Base-by-base conservation (phyloP, 2,888 invertebrate genomes). In the Orchesella flavescens region DNA sequence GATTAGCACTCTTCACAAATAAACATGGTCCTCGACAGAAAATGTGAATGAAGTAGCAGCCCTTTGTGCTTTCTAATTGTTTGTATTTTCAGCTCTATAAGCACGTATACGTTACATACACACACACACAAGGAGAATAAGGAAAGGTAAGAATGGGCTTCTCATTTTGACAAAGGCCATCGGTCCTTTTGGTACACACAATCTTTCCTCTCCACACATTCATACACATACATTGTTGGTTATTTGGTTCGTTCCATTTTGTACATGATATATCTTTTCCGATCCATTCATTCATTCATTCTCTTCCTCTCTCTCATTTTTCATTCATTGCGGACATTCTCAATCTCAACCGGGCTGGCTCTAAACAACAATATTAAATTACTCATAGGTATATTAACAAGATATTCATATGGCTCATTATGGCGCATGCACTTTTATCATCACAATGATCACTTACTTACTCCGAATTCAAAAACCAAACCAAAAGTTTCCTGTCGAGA, bases 301-400 rank as follows among this genome's bases (percentile, higher is more conserved):
- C 46, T 49, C 68, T 55, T 71, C 69, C 24, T 69, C 69, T 2
- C 7, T 80, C 73, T 61, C 46, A 49, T 61, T 68, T n/a, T 44
- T 44, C 46, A 7, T 77, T 55, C 63, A 59, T 49, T 74, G 74
- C 74, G 81, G 80, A 55, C 80, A 74, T 74, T 80, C 73, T 72
- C 81, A 81, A 81, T 80, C 80, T 74, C 81, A 69, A 74, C 74
- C 23, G 43, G 59, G 43, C 17, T 44, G 49, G 17, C 57, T 76
- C 74, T n/a, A 83, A 84, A 84, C 80, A 84, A 81, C 81, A 19
- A 82, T 78, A 82, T 82, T 82, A 73, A 77, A 74, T 81, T 84
- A 78, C 84, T 63, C 53, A 72, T n/a, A n/a, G n/a, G n/a, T n/a
- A n/a, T n/a, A n/a, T n/a, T n/a, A n/a, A 34, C 3, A 34, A 34